A percentile compares a stretch with the other conserved stretches of the same genome.
Evolutionary conservation across 2,797 vertebrate genomes (phyloP).

Genomic region (Fratercula arctica): DNA sequence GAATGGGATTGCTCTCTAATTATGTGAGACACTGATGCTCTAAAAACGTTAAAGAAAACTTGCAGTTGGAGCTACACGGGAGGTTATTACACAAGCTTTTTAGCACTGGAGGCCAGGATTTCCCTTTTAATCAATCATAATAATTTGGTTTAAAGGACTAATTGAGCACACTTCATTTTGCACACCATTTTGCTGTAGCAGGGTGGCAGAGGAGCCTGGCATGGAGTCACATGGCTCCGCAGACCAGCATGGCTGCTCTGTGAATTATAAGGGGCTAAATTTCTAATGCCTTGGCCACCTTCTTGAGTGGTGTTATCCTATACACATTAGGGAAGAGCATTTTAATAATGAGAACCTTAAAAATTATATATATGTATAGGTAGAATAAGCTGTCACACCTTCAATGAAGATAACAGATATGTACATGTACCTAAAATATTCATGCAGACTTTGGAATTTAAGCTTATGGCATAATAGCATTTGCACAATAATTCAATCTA

Average conservation of each 20-base stretch:
- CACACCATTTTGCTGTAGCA: neutral
- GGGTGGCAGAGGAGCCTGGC: neutral
- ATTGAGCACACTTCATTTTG: neutral
- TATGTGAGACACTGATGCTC: slow-evolving; percentile 45
- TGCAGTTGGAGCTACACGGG: neutral
- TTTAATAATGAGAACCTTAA: slow-evolving; percentile 36
- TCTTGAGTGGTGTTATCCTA: neutral
- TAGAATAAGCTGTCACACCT: slow-evolving; percentile 47
- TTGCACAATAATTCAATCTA: slow-evolving; percentile 76
- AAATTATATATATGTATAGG: neutral
- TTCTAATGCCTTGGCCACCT: neutral
- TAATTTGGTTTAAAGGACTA: slow-evolving; percentile 28
- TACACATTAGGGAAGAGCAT: neutral
- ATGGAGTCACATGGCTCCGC: neutral
- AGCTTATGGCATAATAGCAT: slow-evolving; percentile 58
- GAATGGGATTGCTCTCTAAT: slow-evolving; percentile 72
- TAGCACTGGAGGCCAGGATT: slow-evolving; percentile 31
- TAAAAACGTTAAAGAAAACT: slow-evolving; percentile 54
- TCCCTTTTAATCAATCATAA: slow-evolving; percentile 43
- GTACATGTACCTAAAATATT: slow-evolving; percentile 66
- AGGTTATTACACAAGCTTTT: neutral
- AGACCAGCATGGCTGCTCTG: neutral
- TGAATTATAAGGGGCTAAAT: neutral
- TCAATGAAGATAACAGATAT: slow-evolving; percentile 64
- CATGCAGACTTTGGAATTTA: slow-evolving; percentile 65